phyloP scores from a whole-genome alignment of 2,888 invertebrate species.

The Campoletis raptor region DNA sequence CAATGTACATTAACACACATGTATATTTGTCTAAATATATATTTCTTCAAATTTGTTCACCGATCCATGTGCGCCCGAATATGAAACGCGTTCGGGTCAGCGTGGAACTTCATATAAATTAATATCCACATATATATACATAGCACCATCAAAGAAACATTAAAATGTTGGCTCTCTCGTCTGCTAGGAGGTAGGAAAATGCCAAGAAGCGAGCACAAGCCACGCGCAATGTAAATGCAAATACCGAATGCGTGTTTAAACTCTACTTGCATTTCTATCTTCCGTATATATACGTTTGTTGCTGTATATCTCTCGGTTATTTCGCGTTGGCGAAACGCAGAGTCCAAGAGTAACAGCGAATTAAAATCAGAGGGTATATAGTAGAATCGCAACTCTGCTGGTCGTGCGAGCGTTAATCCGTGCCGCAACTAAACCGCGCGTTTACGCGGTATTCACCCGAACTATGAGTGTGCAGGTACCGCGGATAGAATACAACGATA shows the following conservation, averaged over 20 bases:
- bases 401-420: constrained; percentile 65
- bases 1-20: not conserved
- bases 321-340: constrained; percentile 41
- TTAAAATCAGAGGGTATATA: constrained; percentile 34
- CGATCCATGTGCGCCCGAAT: constrained; percentile 29
- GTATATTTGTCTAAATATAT: not conserved
- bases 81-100: not conserved
- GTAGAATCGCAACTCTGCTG: constrained; percentile 14
- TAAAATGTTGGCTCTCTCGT: not conserved
- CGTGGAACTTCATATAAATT: not conserved
- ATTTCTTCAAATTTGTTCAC: constrained; percentile 58
- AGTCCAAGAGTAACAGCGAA: constrained; percentile 39
- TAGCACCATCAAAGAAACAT: not conserved
- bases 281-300: constrained; percentile 1
- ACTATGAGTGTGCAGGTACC: constrained; percentile 24
- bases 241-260: constrained; percentile 58
- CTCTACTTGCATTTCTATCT: constrained; percentile 11
- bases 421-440: constrained; percentile 66
- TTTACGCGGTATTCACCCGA: constrained; percentile 51
- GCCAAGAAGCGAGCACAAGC: constrained; percentile 20
- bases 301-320: constrained; percentile 25
- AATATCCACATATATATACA: not conserved
- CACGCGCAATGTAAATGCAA: constrained; percentile 68
- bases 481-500: constrained; percentile 5
- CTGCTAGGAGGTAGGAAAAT: constrained; percentile 9